Base-by-base conservation (phyloP, 2,113 vertebrate genomes). In the Neodontobutis hainanensis region DNA sequence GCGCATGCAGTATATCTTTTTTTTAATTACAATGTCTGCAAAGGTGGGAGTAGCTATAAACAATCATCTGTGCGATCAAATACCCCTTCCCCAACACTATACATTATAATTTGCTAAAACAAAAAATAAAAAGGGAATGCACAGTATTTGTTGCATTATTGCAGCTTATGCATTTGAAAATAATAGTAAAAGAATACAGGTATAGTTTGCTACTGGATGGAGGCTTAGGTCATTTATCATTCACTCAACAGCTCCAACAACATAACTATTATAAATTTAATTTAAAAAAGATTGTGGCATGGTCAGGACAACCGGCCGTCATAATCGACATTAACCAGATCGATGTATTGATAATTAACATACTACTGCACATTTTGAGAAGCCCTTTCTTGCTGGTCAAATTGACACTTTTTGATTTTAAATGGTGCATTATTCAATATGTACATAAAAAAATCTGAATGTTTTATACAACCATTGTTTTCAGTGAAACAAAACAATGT, bases 21-120 rank as follows among this genome's bases (percentile, higher is more conserved):
- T 90, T 90, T 92, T 93, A 92, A 93, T 93, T 90, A 92, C 80
- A 89, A 91, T 63, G 90, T 92, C 92, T 92, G 89, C 82, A 84
- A 82, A 87, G 80, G 85, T 87, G 89, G 87, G 75, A 87, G 77
- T 77, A 47, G 80, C 86, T 81, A 85, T 91, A 92, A 93, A 92
- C 88, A 92, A 92, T 92, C 88, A 93, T 90, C 88, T 86, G 81
- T 82, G 80, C 85, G 78, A 89, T 85, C 85, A 85, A 83, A 88
- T 61, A 51, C 81, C 77, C 84, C 62, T 83, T 61, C 81, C 75
- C 72, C 79, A 80, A 80, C 81, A 73, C 62, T 38, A 59, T 48
- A 62, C 66, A 65, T 74, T 72, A 77, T 60, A 80, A 78, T 76
- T 75, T 71, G 35, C 74, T 48, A 76, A 77, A 71, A 61, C 47